Percentiles rank a stretch among this genome's conserved stretches.
Conservation (phyloP, 2,888 invertebrate genomes). For the Caenorhabditis wallacei region DNA sequence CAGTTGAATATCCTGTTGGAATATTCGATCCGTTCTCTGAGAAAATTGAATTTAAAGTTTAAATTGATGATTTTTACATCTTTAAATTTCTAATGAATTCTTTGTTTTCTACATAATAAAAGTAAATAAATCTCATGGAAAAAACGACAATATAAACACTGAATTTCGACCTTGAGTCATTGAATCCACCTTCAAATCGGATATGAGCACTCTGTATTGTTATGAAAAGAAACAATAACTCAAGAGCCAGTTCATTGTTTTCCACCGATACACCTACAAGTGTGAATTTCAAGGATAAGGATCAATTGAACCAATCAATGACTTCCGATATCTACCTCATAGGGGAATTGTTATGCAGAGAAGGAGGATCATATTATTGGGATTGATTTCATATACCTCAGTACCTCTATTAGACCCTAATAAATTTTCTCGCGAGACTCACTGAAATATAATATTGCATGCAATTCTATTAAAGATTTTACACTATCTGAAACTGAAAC, state of each 20-base stretch:
- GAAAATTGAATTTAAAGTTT: no score
- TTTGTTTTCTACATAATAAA: background rate
- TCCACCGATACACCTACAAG: background rate
- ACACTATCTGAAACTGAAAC: no score
- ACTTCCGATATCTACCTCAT: constrained; percentile 22
- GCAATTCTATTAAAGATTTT: no score
- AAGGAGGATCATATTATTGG: no score
- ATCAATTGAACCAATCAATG: constrained; percentile 6
- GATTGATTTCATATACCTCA: no score
- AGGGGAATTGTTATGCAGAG: no score
- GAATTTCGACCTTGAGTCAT: constrained; percentile 26
- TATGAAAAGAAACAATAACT: background rate
- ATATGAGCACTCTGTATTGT: constrained; percentile 24
- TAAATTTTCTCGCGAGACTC: no score
- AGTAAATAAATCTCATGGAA: background rate
- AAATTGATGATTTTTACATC: no score
- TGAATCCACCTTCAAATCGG: background rate
- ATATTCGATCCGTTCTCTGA: no score
- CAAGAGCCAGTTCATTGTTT: constrained; percentile 17
- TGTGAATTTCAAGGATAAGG: constrained; percentile 33
- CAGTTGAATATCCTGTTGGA: constrained; percentile 3
- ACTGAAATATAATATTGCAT: no score
- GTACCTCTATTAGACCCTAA: no score
- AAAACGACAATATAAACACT: constrained; percentile 19
- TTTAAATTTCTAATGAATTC: background rate